Conservation (phyloP, 2,797 vertebrate genomes). For the Microhierax caerulescens region DNA sequence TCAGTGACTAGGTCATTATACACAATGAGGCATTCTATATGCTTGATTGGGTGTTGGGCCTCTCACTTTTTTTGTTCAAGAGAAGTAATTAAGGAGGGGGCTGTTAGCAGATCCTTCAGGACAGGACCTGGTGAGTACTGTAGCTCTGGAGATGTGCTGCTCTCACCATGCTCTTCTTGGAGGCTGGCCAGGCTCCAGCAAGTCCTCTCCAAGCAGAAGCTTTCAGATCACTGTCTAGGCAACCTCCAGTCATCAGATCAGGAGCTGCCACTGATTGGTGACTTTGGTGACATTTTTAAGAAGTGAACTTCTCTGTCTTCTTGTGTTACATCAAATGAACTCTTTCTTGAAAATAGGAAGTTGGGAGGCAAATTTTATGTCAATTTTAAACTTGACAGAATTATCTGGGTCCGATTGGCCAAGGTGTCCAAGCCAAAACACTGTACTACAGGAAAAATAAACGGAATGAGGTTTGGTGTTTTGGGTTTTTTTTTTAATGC, state of each 20-base stretch:
- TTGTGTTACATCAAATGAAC: neutral
- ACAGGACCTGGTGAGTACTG: neutral
- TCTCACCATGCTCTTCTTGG: neutral
- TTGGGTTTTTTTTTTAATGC: neutral
- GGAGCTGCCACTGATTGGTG: neutral
- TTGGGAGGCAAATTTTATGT: neutral
- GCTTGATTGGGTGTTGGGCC: neutral
- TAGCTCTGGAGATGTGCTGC: neutral
- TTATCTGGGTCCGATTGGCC: neutral
- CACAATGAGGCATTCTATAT: neutral
- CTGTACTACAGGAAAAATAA: neutral
- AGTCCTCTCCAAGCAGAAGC: neutral
- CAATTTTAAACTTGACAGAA: neutral
- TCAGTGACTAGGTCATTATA: too few species aligned
- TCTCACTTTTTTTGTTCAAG: neutral
- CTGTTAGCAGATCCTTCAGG: neutral
- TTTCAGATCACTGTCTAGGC: neutral
- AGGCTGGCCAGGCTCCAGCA: neutral
- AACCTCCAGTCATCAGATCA: neutral
- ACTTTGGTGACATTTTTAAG: neutral
- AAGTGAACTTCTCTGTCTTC: neutral
- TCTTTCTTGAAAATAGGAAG: neutral
- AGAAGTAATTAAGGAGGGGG: neutral
- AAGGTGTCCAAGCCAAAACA: neutral
- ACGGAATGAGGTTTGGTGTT: neutral